Evolutionary conservation across 2,888 invertebrate genomes (phyloP).

Genomic region (Drosophila siamana): DNA sequence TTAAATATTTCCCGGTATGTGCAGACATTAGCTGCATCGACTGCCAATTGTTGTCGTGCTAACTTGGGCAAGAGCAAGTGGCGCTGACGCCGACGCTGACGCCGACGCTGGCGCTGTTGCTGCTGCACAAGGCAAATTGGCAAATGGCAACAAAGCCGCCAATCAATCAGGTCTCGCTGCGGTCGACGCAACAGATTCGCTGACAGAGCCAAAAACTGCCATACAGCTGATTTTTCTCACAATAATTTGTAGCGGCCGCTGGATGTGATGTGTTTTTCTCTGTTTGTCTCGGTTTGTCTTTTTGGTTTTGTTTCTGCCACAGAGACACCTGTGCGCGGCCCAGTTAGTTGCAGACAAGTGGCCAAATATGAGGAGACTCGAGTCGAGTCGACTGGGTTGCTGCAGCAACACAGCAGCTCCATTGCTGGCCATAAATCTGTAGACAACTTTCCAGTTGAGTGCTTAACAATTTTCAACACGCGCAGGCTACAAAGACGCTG

Average conservation of each 20-base stretch:
- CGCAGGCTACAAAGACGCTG: slow-evolving; percentile 55
- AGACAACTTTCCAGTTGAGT: slow-evolving; percentile 74
- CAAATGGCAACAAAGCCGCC: slow-evolving; percentile 40
- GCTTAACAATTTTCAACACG: slow-evolving; percentile 69
- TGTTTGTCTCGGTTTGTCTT: slow-evolving; percentile 25
- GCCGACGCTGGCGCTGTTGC: too few relatives aligned
- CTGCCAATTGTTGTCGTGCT: slow-evolving; percentile 11
- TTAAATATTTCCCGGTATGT: slow-evolving; percentile 1
- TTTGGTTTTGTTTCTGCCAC: slow-evolving; percentile 22
- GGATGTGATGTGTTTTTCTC: slow-evolving; percentile 30
- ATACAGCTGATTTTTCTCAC: slow-evolving; percentile 78
- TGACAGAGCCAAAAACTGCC: slow-evolving; percentile 53
- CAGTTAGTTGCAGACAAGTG: slow-evolving; percentile 49
- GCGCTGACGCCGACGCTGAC: too few relatives aligned
- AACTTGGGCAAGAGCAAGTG: slow-evolving; percentile 32
- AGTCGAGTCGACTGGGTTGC: not conserved
- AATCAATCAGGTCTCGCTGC: slow-evolving; percentile 49
- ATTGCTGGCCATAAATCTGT: slow-evolving; percentile 72
- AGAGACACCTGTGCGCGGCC: slow-evolving; percentile 68
- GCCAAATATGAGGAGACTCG: slow-evolving; percentile 67
- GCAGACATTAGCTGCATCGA: not conserved
- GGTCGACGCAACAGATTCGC: slow-evolving; percentile 50
- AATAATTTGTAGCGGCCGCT: slow-evolving; percentile 76
- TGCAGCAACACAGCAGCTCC: slow-evolving; percentile 27
- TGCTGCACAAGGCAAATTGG: not conserved